Base-by-base conservation (phyloP, 1,140 invertebrate genomes). In the Aphaenogaster rudis region DNA sequence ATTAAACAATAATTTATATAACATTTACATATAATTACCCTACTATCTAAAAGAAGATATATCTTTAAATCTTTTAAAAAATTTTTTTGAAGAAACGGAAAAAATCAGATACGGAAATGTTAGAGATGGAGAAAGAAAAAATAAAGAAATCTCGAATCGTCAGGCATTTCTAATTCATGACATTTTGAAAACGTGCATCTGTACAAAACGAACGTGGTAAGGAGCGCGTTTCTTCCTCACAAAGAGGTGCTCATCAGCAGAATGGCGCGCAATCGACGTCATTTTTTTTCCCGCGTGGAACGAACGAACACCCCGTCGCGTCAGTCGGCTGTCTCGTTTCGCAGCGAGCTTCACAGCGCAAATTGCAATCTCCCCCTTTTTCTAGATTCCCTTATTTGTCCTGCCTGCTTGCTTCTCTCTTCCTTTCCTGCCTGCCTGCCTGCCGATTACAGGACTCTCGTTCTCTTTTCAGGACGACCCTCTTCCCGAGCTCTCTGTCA, bases 301-400 rank as follows among this genome's bases (percentile, higher is more conserved):
- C 77, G 61, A 80, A 76, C 82, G 54, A 86, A 52, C 63, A 54
- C 42, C 36, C 33, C 69, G 76, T 77, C 66, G 63, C 15, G 88
- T 89, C 88, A 86, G 77, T 87, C 89, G 72, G 79, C 64, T 88
- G 88, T 90, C 89, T 90, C 85, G 79, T 90, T 90, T 88, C 67
- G 61, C 86, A 77, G 71, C 21, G 54, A 84, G 86, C 66, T 90
- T 90, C 84, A 67, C 63, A 81, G 77, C 78, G 45, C 88, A 90
- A 90, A 90, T 90, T 90, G 80, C 89, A 72, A 90, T 90, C 86
- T 85, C 80, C 87, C 88, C 86, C 79, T 86, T 81, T 88, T 85
- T 90, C 79, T 76, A 90, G 89, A 90, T 90, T 90, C 89, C 88
- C 86, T 90, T 90, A 90, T 90, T 90, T 88, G 89, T 90, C 79